Conservation (phyloP, 2,113 vertebrate genomes). For the Hyperoodon ampullatus region DNA sequence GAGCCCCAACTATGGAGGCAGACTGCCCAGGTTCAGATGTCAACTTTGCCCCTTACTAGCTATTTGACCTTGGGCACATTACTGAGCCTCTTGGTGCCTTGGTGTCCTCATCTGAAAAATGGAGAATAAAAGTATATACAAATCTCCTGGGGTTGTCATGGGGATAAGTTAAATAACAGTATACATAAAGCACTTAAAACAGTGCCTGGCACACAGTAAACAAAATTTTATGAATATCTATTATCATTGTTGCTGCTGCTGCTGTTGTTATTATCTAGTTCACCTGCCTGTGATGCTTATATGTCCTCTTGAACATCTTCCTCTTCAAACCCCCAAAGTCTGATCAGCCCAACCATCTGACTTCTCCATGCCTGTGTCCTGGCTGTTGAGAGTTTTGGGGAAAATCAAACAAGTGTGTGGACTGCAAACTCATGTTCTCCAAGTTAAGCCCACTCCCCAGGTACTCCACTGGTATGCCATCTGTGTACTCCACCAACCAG, state of each 20-base stretch:
- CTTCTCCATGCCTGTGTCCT: background rate
- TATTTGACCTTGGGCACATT: background rate
- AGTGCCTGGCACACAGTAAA: background rate
- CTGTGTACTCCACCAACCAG: background rate
- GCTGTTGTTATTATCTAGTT: background rate
- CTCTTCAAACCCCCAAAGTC: background rate
- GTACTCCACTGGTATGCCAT: background rate
- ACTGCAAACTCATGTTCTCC: background rate
- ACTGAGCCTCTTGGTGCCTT: conserved; percentile 8
- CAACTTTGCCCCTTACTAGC: background rate
- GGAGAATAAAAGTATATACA: background rate
- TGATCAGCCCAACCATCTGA: background rate
- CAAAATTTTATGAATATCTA: background rate
- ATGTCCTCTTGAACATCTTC: background rate
- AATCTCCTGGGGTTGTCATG: background rate
- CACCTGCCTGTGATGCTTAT: background rate
- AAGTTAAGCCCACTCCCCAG: background rate
- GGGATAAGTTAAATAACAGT: background rate
- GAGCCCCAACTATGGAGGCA: background rate
- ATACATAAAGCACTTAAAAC: background rate
- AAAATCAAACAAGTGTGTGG: background rate
- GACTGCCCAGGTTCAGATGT: background rate
- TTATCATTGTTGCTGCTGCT: background rate
- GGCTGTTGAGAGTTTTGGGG: background rate
- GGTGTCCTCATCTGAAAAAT: background rate